Conservation (phyloP, 2,888 invertebrate genomes). For the Eristalis arbustorum region DNA sequence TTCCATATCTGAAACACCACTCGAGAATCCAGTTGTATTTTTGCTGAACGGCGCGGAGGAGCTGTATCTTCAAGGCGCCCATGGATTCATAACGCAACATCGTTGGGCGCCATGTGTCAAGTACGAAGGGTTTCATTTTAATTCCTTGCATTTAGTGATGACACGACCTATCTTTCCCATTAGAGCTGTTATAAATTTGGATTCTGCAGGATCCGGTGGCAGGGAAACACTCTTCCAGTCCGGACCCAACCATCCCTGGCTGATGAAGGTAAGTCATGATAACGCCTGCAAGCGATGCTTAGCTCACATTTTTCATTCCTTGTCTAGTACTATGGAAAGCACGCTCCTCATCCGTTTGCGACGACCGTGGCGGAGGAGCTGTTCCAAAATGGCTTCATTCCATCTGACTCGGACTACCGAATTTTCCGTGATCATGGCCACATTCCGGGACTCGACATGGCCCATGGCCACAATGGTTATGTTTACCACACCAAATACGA, state of each 20-base stretch:
- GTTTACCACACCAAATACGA: slow-evolving; percentile 90
- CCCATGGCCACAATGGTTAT: slow-evolving; percentile 87
- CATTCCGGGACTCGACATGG: slow-evolving; percentile 87
- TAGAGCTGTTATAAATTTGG: slow-evolving; percentile 91
- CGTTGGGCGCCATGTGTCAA: slow-evolving; percentile 88
- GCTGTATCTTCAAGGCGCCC: slow-evolving; percentile 84
- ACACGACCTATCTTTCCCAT: neutral
- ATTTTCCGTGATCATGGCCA: slow-evolving; percentile 84
- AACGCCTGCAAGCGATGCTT: neutral
- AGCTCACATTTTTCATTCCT: neutral
- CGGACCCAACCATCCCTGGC: slow-evolving; percentile 86
- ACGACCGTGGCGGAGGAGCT: slow-evolving; percentile 83
- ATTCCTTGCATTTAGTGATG: neutral
- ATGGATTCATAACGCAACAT: slow-evolving; percentile 86
- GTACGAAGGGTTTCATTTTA: slow-evolving; percentile 72
- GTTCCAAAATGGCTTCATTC: slow-evolving; percentile 84
- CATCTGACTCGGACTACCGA: slow-evolving; percentile 86
- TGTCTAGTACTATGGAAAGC: slow-evolving; percentile 79
- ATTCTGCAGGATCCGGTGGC: slow-evolving; percentile 95
- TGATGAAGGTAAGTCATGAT: slow-evolving; percentile 81
- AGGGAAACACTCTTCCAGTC: slow-evolving; percentile 94
- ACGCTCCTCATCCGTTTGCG: slow-evolving; percentile 83
- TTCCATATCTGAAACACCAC: slow-evolving; percentile 77
- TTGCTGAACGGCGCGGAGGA: slow-evolving; percentile 87
- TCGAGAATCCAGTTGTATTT: slow-evolving; percentile 83